Evolutionary conservation across 2,888 invertebrate species (phyloP).

Genomic region (Eilema caniola): DNA sequence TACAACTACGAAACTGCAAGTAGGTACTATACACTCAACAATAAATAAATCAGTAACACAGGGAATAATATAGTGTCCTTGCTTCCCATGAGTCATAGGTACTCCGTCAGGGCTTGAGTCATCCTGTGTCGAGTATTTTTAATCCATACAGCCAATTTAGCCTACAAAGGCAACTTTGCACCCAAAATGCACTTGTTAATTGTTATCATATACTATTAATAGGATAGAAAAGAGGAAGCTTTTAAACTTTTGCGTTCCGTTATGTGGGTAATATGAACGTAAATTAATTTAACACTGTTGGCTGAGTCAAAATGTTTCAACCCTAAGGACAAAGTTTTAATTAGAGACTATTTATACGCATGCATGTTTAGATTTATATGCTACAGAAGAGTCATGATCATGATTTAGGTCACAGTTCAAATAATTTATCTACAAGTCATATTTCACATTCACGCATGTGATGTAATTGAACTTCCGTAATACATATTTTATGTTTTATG

Average conservation of each 20-base stretch:
- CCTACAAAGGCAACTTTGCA: not conserved
- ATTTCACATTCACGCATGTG: constrained; percentile 30
- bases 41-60: constrained; percentile 11
- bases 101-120: constrained; percentile 5
- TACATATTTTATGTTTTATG: constrained; percentile 38
- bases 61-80: constrained; percentile 9
- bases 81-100: constrained; percentile 20
- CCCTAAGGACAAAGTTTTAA: not conserved
- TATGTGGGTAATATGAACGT: not conserved
- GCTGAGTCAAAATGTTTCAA: not conserved
- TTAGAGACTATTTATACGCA: not conserved
- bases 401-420: constrained; percentile 59
- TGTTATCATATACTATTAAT: not conserved
- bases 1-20: not conserved
- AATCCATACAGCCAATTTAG: not conserved
- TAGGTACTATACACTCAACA: not conserved
- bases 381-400: constrained; percentile 31
- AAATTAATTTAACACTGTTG: not conserved
- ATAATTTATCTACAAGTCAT: constrained; percentile 35
- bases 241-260: too few species aligned
- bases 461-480: constrained; percentile 53
- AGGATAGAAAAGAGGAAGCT: not conserved
- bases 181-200: not conserved
- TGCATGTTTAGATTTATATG: not conserved
- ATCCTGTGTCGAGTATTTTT: constrained; percentile 9